Evolutionary conservation across 2,888 invertebrate species (phyloP).

Genomic region (Aphidius colemani): DNA sequence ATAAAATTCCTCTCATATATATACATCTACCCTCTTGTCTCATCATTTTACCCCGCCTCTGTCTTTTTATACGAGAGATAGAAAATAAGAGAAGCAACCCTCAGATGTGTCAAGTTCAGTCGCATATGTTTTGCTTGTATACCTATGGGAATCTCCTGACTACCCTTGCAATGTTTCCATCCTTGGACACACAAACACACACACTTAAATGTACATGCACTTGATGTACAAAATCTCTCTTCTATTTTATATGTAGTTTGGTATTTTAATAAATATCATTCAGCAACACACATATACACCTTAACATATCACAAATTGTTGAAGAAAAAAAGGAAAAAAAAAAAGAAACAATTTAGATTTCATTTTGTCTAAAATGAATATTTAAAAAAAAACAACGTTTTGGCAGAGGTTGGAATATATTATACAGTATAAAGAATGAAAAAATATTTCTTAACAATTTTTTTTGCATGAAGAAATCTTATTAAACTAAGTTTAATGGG

Average conservation of each 20-base stretch:
- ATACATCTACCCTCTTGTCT: slow-evolving; percentile 16
- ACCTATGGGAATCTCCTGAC: slow-evolving; percentile 22
- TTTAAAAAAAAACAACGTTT: neutral
- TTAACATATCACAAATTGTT: neutral
- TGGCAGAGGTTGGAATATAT: too few species aligned
- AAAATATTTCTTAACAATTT: too few species aligned
- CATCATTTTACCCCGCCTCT: neutral
- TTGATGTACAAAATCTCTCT: neutral
- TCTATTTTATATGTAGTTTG: slow-evolving; percentile 1
- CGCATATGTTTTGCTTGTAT: slow-evolving; percentile 46
- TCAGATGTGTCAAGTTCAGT: slow-evolving; percentile 51
- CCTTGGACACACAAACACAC: slow-evolving; percentile 19
- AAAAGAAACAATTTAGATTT: neutral
- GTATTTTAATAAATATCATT: too few species aligned
- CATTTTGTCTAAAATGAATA: too few species aligned
- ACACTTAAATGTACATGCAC: slow-evolving; percentile 21
- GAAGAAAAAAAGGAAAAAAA: neutral
- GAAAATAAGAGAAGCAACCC: slow-evolving; percentile 26
- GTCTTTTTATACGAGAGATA: neutral
- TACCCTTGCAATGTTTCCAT: slow-evolving; percentile 26
- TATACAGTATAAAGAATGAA: too few species aligned
- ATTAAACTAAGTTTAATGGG: slow-evolving; percentile 38
- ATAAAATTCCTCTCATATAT: neutral
- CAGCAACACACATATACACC: too few species aligned
- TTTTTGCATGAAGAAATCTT: slow-evolving; percentile 30